Conservation (phyloP, 2,888 invertebrate genomes). For the Orthosia gothica region DNA sequence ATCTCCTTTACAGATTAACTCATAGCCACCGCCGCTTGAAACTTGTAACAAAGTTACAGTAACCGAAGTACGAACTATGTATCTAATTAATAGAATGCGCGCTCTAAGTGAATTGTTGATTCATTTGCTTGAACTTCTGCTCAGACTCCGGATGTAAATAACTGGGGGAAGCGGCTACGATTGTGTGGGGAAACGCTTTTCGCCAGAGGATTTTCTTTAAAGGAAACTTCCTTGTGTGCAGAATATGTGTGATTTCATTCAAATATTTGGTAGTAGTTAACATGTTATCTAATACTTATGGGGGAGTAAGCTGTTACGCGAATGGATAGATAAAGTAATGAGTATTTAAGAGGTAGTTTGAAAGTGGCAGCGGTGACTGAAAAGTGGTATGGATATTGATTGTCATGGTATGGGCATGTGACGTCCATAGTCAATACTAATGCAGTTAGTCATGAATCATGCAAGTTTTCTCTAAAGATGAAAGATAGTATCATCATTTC, state of each 20-base stretch:
- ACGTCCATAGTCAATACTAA: no score
- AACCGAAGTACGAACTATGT: slow-evolving; percentile 58
- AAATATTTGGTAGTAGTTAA: no score
- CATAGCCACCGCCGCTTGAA: slow-evolving; percentile 13
- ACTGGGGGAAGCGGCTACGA: slow-evolving; percentile 22
- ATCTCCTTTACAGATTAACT: background rate
- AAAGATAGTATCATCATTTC: no score
- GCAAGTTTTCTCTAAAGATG: no score
- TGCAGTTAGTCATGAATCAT: no score
- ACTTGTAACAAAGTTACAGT: slow-evolving; percentile 57
- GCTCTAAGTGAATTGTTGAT: slow-evolving; percentile 66
- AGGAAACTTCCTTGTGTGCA: background rate
- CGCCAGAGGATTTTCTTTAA: background rate
- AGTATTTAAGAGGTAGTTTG: background rate
- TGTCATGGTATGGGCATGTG: no score
- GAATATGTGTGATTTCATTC: background rate
- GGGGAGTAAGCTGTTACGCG: background rate
- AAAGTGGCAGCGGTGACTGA: background rate
- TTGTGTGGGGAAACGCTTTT: background rate
- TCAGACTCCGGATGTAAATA: slow-evolving; percentile 36
- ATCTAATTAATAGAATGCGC: slow-evolving; percentile 69
- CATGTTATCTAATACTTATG: no score
- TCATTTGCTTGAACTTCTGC: slow-evolving; percentile 49
- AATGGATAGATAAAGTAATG: background rate
- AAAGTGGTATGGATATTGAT: background rate